Conservation (phyloP, 37 sponge, comb jelly and placozoan genomes). For the Tethya wilhelma region DNA sequence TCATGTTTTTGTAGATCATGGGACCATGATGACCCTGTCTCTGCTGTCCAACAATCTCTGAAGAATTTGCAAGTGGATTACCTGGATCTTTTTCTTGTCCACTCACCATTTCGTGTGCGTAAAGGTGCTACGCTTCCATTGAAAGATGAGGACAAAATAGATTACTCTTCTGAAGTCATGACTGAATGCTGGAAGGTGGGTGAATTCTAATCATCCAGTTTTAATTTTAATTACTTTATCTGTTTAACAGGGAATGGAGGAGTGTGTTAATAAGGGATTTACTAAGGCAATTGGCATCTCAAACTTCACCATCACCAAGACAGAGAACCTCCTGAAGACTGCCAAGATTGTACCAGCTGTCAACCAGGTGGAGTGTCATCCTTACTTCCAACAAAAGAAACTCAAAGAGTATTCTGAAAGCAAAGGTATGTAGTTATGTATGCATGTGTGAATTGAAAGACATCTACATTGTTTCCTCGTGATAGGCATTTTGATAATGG, state of each 20-base stretch:
- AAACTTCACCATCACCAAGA: conserved; percentile 89
- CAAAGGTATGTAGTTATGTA: conserved; percentile 40
- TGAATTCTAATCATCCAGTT: too few species aligned
- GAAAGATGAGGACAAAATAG: conserved; percentile 55
- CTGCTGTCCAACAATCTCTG: conserved; percentile 62
- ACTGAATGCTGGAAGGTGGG: conserved; percentile 72
- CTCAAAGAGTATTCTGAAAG: conserved; percentile 78
- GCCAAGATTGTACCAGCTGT: conserved; percentile 88
- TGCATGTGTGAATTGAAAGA: background rate
- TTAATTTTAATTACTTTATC: too few species aligned
- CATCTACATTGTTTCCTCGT: too few species aligned
- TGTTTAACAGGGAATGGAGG: conserved; percentile 88
- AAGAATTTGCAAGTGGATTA: conserved; percentile 90
- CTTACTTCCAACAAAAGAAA: conserved; percentile 86
- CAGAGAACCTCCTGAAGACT: conserved; percentile 71
- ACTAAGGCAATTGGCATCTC: conserved; percentile 84
- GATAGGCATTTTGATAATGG: conserved; percentile 82
- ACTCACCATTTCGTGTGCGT: conserved; percentile 47
- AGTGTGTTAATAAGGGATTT: conserved; percentile 61
- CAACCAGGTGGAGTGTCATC: conserved; percentile 90
- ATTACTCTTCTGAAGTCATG: conserved; percentile 37
- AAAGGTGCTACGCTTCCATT: conserved; percentile 29
- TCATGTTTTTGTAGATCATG: too few species aligned
- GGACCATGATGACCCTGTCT: too few species aligned
- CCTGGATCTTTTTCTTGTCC: conserved; percentile 89